phyloP scores from a whole-genome alignment of 2,113 vertebrate species.

The Antigone vipio region DNA sequence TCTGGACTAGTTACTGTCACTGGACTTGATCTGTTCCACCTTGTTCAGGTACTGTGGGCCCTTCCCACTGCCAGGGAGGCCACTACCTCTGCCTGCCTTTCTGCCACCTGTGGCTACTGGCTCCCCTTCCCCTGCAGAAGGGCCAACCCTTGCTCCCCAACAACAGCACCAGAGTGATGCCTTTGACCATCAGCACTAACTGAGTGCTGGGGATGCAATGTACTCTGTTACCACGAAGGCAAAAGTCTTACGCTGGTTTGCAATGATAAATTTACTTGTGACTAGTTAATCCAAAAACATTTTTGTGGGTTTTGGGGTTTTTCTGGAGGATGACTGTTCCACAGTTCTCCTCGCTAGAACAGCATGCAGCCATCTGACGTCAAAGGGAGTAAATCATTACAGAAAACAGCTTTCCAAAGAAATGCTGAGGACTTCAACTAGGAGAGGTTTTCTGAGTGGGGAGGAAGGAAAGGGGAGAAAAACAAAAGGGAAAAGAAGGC shows the following conservation, averaged over 20 bases:
- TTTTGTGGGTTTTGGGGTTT: background rate
- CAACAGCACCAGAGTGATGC: background rate
- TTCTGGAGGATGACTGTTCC: background rate
- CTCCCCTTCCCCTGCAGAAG: background rate
- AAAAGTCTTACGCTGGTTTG: background rate
- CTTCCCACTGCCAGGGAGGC: background rate
- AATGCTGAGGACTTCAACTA: background rate
- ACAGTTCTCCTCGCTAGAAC: background rate
- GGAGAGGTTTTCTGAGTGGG: background rate
- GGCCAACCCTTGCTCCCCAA: background rate
- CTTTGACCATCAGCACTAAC: background rate
- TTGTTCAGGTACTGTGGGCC: background rate
- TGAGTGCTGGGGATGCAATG: background rate
- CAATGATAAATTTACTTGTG: background rate
- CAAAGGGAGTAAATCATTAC: background rate
- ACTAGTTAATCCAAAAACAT: background rate
- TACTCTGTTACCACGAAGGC: background rate
- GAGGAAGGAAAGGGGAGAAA: background rate
- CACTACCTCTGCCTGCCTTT: background rate
- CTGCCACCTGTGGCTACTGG: background rate
- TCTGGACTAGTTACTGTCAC: background rate
- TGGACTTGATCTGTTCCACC: background rate
- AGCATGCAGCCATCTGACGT: background rate
- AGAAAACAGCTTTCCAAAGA: background rate
- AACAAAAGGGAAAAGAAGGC: background rate